These are phyloP conservation scores for Carduelis carduelis DNA, from an alignment of 2,797 vertebrate genomes.

Conservation along the genomic window DNA sequence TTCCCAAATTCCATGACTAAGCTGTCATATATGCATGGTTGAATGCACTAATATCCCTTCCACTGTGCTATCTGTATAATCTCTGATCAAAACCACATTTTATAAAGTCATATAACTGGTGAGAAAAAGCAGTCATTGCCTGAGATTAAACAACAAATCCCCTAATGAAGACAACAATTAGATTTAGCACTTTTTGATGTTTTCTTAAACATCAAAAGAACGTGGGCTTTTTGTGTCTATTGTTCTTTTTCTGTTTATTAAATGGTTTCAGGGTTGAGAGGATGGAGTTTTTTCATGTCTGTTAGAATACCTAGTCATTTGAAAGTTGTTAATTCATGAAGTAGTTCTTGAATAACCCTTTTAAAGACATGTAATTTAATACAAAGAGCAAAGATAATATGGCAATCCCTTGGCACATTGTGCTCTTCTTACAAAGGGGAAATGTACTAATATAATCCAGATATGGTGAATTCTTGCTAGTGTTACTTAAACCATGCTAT, in stretches of 20 bases:
- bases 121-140: not conserved
- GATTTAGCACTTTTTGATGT: not conserved
- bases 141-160: not conserved
- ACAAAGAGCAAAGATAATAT: not conserved
- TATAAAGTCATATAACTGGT: not conserved
- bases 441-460: not conserved
- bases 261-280: not conserved
- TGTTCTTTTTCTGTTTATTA: not conserved
- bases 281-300: fast-evolving
- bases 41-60: not conserved
- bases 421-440: not conserved
- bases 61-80: not conserved
- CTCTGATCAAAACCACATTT: not conserved
- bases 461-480: not conserved
- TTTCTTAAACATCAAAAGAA: not conserved
- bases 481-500: not conserved
- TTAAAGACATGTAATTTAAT: not conserved
- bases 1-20: not conserved
- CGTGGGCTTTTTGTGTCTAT: fast-evolving
- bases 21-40: not conserved
- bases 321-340: not conserved
- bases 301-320: not conserved
- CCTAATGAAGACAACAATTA: not conserved
- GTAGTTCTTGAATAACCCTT: not conserved
- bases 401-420: not conserved